Percentiles rank a stretch among this genome's conserved stretches.
These are phyloP conservation scores for Sciurus vulgaris DNA, from an alignment of 2,797 vertebrate species.

Conservation along the genomic window DNA sequence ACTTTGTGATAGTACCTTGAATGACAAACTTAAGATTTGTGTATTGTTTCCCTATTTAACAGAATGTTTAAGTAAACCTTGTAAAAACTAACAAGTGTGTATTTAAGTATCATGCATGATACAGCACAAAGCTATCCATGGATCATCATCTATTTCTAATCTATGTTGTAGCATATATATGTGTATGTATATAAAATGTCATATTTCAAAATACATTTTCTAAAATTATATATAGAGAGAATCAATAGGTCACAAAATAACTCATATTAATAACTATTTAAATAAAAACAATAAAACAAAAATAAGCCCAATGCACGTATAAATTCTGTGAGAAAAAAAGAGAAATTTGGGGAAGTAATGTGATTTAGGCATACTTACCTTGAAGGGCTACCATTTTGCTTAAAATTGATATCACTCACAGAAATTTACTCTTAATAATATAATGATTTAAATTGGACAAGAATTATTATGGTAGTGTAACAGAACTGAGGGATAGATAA, in stretches of 20 bases:
- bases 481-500: neutral
- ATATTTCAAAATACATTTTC: neutral
- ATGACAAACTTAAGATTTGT: neutral
- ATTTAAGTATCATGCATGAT: neutral
- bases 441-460: neutral
- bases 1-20: neutral
- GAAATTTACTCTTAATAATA: neutral
- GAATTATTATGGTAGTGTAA: neutral
- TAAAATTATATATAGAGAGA: neutral
- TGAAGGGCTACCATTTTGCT: neutral
- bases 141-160: neutral
- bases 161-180: neutral
- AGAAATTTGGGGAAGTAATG: neutral
- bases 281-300: conserved; percentile 23
- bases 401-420: conserved; percentile 13
- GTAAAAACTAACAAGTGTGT: neutral
- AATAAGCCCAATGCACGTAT: neutral
- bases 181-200: neutral
- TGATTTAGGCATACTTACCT: neutral
- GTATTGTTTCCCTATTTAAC: neutral
- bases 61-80: neutral
- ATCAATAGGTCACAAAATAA: neutral
- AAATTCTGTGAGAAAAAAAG: neutral
- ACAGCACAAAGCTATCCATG: neutral
- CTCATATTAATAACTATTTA: neutral